A percentile compares a stretch with the other conserved stretches of the same genome.
phyloP scores from a whole-genome alignment of 2,797 vertebrate genomes.

The Molossus molossus region DNA sequence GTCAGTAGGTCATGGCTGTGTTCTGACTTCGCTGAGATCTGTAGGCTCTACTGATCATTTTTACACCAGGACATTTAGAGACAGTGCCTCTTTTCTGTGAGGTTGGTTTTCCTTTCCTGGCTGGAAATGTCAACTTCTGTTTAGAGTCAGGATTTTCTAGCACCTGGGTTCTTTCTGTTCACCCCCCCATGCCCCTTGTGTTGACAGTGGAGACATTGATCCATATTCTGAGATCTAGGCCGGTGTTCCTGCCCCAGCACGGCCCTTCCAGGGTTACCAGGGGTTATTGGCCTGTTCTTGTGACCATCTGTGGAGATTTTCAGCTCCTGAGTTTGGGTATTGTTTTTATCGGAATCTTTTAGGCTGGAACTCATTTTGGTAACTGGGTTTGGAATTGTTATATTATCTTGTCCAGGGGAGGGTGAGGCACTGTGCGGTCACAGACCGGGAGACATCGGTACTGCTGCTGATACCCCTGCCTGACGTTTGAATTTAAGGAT shows the following conservation, averaged over 20 bases:
- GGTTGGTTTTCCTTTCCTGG: slow-evolving; percentile 1
- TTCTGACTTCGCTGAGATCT: neutral
- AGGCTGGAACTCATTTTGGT: neutral
- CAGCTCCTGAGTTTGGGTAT: neutral
- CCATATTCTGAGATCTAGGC: neutral
- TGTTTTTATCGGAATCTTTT: neutral
- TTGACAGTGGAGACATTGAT: neutral
- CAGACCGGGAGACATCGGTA: fast-evolving
- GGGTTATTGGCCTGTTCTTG: neutral
- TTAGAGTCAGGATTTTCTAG: neutral
- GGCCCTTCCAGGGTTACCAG: neutral
- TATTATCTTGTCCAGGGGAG: neutral
- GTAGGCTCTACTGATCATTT: neutral
- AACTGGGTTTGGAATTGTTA: neutral
- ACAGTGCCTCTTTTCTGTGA: neutral
- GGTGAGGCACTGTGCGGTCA: neutral
- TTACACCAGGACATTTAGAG: neutral
- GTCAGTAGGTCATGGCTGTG: neutral
- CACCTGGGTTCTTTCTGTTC: neutral
- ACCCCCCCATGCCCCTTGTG: no score
- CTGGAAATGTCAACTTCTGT: neutral
- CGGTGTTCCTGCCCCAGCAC: neutral
- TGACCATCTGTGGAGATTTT: neutral
- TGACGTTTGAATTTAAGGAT: neutral
- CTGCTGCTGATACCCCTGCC: neutral